Percentiles rank a stretch among this genome's conserved stretches.
Evolutionary conservation across 2,797 vertebrate species (phyloP).

Genomic region (Salmo trutta): DNA sequence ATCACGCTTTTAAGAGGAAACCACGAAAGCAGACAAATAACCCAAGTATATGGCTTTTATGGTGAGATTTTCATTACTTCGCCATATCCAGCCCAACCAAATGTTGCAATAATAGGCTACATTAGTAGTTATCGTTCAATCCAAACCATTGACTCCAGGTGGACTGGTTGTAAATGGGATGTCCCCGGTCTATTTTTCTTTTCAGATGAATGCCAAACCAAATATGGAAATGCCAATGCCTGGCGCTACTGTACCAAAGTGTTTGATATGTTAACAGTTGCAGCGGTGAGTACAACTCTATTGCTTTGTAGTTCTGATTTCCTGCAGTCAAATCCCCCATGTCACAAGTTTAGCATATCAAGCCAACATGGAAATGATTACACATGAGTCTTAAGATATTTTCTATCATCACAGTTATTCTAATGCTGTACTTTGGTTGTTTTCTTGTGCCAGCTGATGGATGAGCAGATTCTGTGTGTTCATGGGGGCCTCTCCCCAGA

Average conservation of each 20-base stretch:
- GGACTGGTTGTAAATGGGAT: not conserved
- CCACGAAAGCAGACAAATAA: constrained; percentile 95
- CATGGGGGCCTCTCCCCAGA: constrained; percentile 97
- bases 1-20: constrained; percentile 94
- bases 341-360: not conserved
- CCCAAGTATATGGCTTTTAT: constrained; percentile 93
- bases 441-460: constrained; percentile 83
- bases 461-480: constrained; percentile 96
- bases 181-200: constrained; percentile 40
- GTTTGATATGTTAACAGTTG: constrained; percentile 98
- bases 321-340: not conserved
- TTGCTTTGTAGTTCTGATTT: not conserved
- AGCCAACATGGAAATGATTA: not conserved
- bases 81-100: not conserved
- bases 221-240: constrained; percentile 97
- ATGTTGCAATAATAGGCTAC: constrained; percentile 33
- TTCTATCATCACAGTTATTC: not conserved
- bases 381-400: not conserved
- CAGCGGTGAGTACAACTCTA: constrained; percentile 83
- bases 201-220: constrained; percentile 97
- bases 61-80: constrained; percentile 38
- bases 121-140: not conserved
- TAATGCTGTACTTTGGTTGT: not conserved
- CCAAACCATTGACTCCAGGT: not conserved
- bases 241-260: constrained; percentile 99